A percentile compares a stretch with the other conserved stretches of the same genome.
Conservation (phyloP, 1,140 invertebrate species). For the Asobara japonica region DNA sequence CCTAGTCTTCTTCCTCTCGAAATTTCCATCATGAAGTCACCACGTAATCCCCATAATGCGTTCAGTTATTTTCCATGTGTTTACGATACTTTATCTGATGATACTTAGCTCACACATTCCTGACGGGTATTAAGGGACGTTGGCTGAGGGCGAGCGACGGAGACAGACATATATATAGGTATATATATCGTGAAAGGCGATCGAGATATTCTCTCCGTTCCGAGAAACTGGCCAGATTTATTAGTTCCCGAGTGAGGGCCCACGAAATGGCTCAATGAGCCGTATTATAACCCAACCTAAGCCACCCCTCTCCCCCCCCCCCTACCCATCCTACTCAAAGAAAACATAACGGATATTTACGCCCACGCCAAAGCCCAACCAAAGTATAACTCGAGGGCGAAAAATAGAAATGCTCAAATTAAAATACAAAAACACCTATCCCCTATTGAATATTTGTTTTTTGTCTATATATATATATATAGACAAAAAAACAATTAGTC, state of each 20-base stretch:
- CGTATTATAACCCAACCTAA: constrained; percentile 4
- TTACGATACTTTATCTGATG: constrained; percentile 17
- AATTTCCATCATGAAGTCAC: constrained; percentile 18
- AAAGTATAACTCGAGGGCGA: background rate
- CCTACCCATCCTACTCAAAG: background rate
- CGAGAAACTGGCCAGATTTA: constrained; percentile 29
- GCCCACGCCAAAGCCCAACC: background rate
- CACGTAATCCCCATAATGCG: constrained; percentile 8
- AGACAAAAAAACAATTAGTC: too few species aligned
- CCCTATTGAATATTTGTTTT: too few species aligned
- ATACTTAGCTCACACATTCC: constrained; percentile 16
- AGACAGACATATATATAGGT: too few species aligned
- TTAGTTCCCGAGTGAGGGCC: constrained; percentile 4
- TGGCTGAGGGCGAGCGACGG: background rate
- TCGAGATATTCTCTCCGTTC: background rate
- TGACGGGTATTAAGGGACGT: background rate
- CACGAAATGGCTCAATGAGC: constrained; percentile 7
- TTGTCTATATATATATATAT: too few species aligned
- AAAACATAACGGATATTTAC: constrained; percentile 6
- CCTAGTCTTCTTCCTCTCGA: too few species aligned
- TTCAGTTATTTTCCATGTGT: constrained; percentile 2
- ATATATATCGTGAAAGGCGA: background rate
- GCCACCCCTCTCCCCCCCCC: background rate
- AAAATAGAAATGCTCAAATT: background rate
- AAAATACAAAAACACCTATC: constrained; percentile 6